These are phyloP conservation scores for Scolopax bukidnonensis DNA, from an alignment of 2,797 vertebrate species.

Conservation along the genomic window DNA sequence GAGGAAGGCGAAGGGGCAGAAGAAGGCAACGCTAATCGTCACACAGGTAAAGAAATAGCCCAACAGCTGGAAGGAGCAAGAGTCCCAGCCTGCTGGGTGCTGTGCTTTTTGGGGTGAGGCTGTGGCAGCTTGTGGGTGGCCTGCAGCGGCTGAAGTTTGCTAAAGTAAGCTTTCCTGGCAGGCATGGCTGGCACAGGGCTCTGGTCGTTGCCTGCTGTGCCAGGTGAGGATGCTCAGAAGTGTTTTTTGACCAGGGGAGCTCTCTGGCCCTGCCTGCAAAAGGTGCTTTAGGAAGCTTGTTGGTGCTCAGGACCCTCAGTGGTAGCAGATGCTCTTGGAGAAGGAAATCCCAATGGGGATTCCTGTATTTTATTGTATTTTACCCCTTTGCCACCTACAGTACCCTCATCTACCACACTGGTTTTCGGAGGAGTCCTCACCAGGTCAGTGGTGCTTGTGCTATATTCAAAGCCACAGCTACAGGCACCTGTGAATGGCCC, in stretches of 20 bases:
- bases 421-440: not conserved
- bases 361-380: not conserved
- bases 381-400: not conserved
- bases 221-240: not conserved
- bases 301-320: not conserved
- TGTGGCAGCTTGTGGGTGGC: accelerated
- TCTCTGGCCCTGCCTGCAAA: not conserved
- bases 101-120: not conserved
- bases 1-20: not conserved
- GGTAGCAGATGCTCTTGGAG: not conserved
- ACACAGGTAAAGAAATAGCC: not conserved
- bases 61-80: not conserved
- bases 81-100: not conserved
- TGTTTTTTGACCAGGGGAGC: not conserved
- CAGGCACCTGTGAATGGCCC: not conserved
- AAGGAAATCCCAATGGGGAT: not conserved
- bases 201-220: not conserved
- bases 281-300: not conserved
- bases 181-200: not conserved
- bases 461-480: accelerated
- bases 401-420: not conserved
- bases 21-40: not conserved
- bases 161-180: not conserved
- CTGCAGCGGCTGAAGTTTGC: accelerated
- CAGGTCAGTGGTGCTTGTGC: not conserved